phyloP scores from a whole-genome alignment of 2,113 vertebrate species.

The Oryzias melastigma region DNA sequence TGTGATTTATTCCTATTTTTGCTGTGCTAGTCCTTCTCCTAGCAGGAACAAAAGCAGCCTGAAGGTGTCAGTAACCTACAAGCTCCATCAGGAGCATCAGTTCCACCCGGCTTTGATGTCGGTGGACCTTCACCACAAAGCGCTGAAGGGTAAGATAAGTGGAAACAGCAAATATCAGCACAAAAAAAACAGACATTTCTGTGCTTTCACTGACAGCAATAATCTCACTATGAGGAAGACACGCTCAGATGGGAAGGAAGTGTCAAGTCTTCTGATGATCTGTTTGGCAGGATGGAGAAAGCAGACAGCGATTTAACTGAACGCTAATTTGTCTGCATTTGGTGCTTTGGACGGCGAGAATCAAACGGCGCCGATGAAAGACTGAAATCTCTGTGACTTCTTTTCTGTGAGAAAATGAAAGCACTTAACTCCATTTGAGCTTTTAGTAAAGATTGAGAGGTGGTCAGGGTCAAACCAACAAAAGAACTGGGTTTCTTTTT shows the following conservation, averaged over 20 bases:
- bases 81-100: background rate
- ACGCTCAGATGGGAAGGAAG: slow-evolving; percentile 9
- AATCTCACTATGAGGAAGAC: slow-evolving; percentile 13
- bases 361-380: slow-evolving; percentile 1
- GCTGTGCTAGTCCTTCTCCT: background rate
- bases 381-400: background rate
- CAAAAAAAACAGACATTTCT: slow-evolving; percentile 3
- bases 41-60: background rate
- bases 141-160: background rate
- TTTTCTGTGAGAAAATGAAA: too few species aligned
- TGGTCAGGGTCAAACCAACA: too few species aligned
- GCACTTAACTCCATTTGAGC: too few species aligned
- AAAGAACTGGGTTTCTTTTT: too few species aligned
- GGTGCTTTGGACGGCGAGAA: slow-evolving; percentile 5
- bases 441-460: too few species aligned
- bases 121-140: background rate
- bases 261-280: slow-evolving; percentile 7
- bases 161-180: slow-evolving; percentile 19
- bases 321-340: slow-evolving; percentile 9
- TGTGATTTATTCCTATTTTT: background rate
- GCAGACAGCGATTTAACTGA: slow-evolving; percentile 20
- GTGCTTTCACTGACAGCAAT: slow-evolving; percentile 11
- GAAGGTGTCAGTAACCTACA: slow-evolving; percentile 13
- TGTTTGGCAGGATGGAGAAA: background rate
- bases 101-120: slow-evolving; percentile 7